A percentile compares a stretch with the other conserved stretches of the same genome.
Conservation (phyloP, 1,140 invertebrate species). For the Ericerus pela region DNA sequence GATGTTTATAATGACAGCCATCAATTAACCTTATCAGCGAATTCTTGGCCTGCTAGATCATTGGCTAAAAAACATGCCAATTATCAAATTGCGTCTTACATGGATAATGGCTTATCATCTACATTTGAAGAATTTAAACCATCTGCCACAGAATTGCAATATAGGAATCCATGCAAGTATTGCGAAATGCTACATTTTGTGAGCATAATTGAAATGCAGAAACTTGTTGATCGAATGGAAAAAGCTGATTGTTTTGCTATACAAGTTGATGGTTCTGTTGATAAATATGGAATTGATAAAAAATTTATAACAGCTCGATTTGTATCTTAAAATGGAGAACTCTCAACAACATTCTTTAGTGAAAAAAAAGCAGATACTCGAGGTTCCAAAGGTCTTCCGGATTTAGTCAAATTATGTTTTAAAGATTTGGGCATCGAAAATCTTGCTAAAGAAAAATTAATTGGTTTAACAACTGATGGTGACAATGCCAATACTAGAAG, state of each 20-base stretch:
- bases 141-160: neutral
- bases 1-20: constrained; percentile 10
- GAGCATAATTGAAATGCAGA: no score
- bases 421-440: neutral
- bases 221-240: no score
- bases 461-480: constrained; percentile 8
- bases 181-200: neutral
- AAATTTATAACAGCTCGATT: constrained; percentile 7
- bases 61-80: constrained; percentile 1
- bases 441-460: neutral
- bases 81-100: constrained; percentile 11
- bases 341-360: constrained; percentile 1
- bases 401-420: neutral
- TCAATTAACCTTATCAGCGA: neutral
- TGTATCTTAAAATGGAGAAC: neutral
- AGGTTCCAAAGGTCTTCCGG: neutral
- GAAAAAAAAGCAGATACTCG: constrained; percentile 1
- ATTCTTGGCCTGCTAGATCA: constrained; percentile 12
- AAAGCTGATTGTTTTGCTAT: constrained; percentile 12
- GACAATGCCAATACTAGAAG: constrained; percentile 14
- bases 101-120: constrained; percentile 13
- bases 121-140: neutral
- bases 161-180: constrained; percentile 11
- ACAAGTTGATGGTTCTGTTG: no score
- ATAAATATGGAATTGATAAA: constrained; percentile 12